Conservation (phyloP, 2,888 invertebrate species). For the Ryuthela nishihirai region DNA sequence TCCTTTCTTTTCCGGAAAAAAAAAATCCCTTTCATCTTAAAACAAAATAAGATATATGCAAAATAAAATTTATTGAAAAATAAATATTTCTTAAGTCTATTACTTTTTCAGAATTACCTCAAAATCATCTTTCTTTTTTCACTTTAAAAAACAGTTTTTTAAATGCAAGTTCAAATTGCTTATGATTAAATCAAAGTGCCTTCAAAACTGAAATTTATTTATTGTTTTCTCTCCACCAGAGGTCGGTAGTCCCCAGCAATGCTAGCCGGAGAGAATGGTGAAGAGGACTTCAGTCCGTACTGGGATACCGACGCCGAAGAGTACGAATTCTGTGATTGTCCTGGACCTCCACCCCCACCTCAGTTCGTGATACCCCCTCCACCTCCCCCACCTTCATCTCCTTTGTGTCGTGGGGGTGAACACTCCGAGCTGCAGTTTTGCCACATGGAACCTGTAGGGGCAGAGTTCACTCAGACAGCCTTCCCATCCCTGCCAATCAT, state of each 20-base stretch:
- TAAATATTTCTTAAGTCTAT: too few relatives aligned
- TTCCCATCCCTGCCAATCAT: slow-evolving; percentile 38
- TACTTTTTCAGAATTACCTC: too few relatives aligned
- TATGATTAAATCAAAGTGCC: too few relatives aligned
- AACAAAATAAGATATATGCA: too few relatives aligned
- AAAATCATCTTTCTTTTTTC: too few relatives aligned
- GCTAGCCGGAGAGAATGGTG: slow-evolving; percentile 37
- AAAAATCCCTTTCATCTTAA: too few relatives aligned
- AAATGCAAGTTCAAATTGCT: too few relatives aligned
- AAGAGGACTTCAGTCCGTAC: slow-evolving; percentile 29
- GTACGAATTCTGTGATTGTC: slow-evolving; percentile 24
- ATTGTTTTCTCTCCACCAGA: slow-evolving; percentile 12
- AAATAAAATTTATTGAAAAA: too few relatives aligned
- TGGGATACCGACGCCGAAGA: slow-evolving; percentile 28
- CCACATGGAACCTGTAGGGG: slow-evolving; percentile 36
- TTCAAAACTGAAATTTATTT: too few relatives aligned
- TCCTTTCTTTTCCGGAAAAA: too few relatives aligned
- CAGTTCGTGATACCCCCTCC: slow-evolving; percentile 33
- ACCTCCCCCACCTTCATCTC: slow-evolving; percentile 27
- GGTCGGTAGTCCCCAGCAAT: slow-evolving; percentile 17
- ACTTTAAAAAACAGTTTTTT: too few relatives aligned
- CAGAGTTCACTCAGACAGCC: slow-evolving; percentile 34
- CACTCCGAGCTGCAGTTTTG: slow-evolving; percentile 28
- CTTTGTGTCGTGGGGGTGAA: slow-evolving; percentile 10
- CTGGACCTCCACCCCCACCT: slow-evolving; percentile 28